Percentiles rank a stretch among this genome's conserved stretches.
phyloP scores from a whole-genome alignment of 1,140 invertebrate species.

The Zaprionus lachaisei region DNA sequence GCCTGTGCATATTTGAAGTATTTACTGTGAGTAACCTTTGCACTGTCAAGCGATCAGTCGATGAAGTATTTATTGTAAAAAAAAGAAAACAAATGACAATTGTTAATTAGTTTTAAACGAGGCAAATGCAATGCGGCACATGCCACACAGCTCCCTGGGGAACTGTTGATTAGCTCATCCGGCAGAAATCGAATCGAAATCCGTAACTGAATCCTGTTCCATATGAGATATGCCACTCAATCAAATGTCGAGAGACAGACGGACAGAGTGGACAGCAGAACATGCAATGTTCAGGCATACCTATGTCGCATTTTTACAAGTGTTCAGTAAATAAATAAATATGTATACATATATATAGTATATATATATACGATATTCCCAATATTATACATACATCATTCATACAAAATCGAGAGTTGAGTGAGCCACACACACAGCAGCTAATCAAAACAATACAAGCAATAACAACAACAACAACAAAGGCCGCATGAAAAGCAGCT shows the following conservation, averaged over 20 bases:
- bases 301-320: conserved; percentile 21
- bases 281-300: conserved; percentile 7
- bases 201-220: conserved; percentile 38
- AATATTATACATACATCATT: conserved; percentile 31
- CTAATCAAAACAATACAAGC: conserved; percentile 49
- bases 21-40: not conserved
- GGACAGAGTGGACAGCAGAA: conserved; percentile 2
- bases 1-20: not conserved
- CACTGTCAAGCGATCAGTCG: not conserved
- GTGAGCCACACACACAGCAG: conserved; percentile 31
- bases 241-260: conserved; percentile 20
- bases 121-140: not conserved
- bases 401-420: conserved; percentile 30
- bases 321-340: conserved; percentile 28
- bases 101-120: not conserved
- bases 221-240: conserved; percentile 34
- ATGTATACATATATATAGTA: conserved; percentile 4
- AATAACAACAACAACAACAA: conserved; percentile 11
- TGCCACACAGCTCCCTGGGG: not conserved
- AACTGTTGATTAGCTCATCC: conserved; percentile 33
- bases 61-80: not conserved
- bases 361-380: conserved; percentile 10
- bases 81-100: not conserved
- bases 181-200: not conserved
- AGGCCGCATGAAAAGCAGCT: conserved; percentile 12